phyloP scores from a whole-genome alignment of 2,888 invertebrate genomes.

The Podotricha telesiphe region DNA sequence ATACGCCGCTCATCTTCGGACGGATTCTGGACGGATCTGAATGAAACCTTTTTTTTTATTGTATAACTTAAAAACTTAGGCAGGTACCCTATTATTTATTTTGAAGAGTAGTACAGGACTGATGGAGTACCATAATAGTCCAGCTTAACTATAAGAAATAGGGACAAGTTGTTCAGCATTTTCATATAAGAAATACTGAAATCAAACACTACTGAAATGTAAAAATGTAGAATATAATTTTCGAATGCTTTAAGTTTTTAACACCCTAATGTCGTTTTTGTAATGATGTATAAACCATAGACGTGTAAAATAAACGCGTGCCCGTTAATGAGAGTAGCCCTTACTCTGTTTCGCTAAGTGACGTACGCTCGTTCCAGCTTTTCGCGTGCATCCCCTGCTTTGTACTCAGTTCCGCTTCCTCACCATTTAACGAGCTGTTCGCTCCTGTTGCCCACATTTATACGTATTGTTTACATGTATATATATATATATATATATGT shows the following conservation, averaged over 20 bases:
- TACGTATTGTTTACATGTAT: background rate
- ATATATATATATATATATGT: background rate
- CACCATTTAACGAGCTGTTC: slow-evolving; percentile 26
- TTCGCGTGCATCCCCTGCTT: slow-evolving; percentile 35
- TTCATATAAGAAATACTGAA: too few species aligned
- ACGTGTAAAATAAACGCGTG: background rate
- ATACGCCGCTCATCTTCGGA: too few species aligned
- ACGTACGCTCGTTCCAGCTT: slow-evolving; percentile 33
- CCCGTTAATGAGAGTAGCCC: slow-evolving; percentile 31
- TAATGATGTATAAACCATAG: background rate
- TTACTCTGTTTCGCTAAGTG: slow-evolving; percentile 33
- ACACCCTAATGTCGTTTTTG: background rate
- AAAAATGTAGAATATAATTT: background rate
- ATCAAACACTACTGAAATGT: too few species aligned
- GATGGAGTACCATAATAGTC: too few species aligned
- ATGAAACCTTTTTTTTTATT: too few species aligned
- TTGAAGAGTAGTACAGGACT: too few species aligned
- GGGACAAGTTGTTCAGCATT: too few species aligned
- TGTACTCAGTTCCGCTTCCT: slow-evolving; percentile 41
- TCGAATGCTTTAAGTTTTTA: background rate
- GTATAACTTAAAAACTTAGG: too few species aligned
- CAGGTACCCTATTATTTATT: too few species aligned
- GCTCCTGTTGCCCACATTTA: slow-evolving; percentile 1
- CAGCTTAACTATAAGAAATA: too few species aligned
- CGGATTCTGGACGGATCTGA: too few species aligned